phyloP scores from a whole-genome alignment of 2,888 invertebrate genomes.

The Drosophila kuntzei region DNA sequence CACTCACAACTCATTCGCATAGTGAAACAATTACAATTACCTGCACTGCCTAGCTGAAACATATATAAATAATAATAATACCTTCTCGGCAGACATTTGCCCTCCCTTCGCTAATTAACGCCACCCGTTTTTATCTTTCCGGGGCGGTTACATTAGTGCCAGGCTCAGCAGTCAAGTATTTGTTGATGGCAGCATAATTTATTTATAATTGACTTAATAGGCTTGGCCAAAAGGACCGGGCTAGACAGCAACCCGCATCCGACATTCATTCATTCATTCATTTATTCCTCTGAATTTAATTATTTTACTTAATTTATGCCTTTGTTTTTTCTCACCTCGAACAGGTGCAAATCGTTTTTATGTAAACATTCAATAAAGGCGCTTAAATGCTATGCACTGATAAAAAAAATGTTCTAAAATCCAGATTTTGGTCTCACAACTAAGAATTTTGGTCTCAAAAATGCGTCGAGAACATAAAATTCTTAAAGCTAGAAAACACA shows the following conservation, averaged over 20 bases:
- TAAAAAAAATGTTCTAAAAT: too few relatives aligned
- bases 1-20: constrained; percentile 36
- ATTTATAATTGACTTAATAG: constrained; percentile 78
- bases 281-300: constrained; percentile 72
- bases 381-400: constrained; percentile 31
- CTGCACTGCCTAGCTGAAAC: constrained; percentile 31
- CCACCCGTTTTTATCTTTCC: constrained; percentile 7
- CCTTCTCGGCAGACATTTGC: constrained; percentile 42
- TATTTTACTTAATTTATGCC: constrained; percentile 68
- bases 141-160: constrained; percentile 24
- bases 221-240: constrained; percentile 41
- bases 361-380: constrained; percentile 50
- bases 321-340: constrained; percentile 31
- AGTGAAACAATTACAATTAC: constrained; percentile 68
- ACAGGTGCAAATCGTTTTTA: constrained; percentile 54
- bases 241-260: constrained; percentile 32
- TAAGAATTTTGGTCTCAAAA: too few relatives aligned
- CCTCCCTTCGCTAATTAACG: constrained; percentile 41
- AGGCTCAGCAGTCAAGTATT: constrained; percentile 47
- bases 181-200: constrained; percentile 67
- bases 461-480: too few relatives aligned
- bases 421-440: too few relatives aligned
- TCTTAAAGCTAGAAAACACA: too few relatives aligned
- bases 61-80: constrained; percentile 75
- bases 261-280: constrained; percentile 46